A percentile compares a stretch with the other conserved stretches of the same genome.
phyloP scores from a whole-genome alignment of 1,140 invertebrate genomes.

The Physella acuta region DNA sequence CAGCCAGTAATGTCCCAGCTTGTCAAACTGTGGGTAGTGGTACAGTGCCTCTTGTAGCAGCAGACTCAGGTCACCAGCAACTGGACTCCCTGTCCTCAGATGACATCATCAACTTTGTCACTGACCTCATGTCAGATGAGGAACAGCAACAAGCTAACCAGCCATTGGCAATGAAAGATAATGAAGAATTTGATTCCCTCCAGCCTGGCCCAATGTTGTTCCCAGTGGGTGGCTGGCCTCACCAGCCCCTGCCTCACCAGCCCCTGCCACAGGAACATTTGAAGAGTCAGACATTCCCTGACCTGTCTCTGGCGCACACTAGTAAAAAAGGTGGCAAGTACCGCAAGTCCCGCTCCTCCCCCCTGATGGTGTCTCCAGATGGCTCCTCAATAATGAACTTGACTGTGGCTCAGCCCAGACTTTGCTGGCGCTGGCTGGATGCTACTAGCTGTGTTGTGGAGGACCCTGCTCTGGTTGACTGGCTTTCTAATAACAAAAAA shows the following conservation, averaged over 20 bases:
- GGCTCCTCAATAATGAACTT: slow-evolving; percentile 19
- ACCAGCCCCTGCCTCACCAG: background rate
- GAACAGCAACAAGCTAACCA: background rate
- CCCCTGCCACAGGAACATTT: too few species aligned
- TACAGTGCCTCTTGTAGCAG: background rate
- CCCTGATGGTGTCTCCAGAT: background rate
- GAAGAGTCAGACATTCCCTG: too few species aligned
- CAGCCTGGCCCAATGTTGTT: background rate
- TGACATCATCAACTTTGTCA: slow-evolving; percentile 34
- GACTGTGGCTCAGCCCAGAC: slow-evolving; percentile 30
- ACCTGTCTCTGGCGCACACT: too few species aligned
- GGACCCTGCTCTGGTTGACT: slow-evolving; percentile 29
- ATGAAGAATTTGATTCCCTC: background rate
- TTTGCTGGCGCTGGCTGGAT: slow-evolving; percentile 34
- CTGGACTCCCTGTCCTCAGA: too few species aligned
- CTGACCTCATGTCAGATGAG: slow-evolving; percentile 31
- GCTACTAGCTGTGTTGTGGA: slow-evolving; percentile 32
- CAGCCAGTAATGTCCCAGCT: too few species aligned
- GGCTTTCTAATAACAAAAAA: slow-evolving; percentile 28
- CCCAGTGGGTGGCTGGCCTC: background rate
- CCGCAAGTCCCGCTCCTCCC: background rate
- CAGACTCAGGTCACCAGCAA: slow-evolving; percentile 16
- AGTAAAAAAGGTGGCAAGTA: background rate
- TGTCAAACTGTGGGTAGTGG: too few species aligned
- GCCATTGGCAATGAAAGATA: too few species aligned